Conservation (phyloP, 2,888 invertebrate species). For the Rapana venosa region DNA sequence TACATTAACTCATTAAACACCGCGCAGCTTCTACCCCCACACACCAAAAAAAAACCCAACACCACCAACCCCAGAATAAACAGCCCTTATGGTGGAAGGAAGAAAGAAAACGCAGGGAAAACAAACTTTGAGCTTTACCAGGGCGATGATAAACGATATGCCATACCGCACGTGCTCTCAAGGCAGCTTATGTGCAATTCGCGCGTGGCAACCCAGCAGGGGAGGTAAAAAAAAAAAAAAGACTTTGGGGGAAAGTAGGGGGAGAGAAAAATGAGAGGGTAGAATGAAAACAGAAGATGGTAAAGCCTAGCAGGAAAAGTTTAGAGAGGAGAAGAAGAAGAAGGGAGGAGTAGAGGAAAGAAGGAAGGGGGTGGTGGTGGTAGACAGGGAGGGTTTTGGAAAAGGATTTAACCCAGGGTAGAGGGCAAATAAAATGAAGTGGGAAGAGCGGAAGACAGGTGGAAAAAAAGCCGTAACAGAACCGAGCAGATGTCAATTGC, state of each 20-base stretch:
- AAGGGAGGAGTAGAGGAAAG: not conserved
- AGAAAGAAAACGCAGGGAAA: no score
- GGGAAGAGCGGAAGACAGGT: slow-evolving; percentile 42
- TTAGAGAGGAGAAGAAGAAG: not conserved
- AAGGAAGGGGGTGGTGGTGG: not conserved
- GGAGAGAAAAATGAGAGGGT: not conserved
- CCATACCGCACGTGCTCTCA: slow-evolving; percentile 18
- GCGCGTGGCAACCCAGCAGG: slow-evolving; percentile 18
- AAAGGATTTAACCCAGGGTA: slow-evolving; percentile 8
- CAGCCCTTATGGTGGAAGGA: no score
- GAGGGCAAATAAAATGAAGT: slow-evolving; percentile 34
- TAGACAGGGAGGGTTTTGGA: not conserved
- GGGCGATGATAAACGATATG: not conserved
- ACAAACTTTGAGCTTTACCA: not conserved
- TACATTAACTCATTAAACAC: slow-evolving; percentile 9
- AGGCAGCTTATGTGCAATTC: slow-evolving; percentile 17
- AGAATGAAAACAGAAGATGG: not conserved
- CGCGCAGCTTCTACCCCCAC: no score
- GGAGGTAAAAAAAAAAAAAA: not conserved
- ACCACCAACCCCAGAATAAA: no score
- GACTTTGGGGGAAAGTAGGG: no score
- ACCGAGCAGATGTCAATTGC: slow-evolving; percentile 29
- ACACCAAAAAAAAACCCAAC: no score
- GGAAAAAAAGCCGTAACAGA: slow-evolving; percentile 37
- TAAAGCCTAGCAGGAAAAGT: no score